Evolutionary conservation across 2,888 invertebrate genomes (phyloP).

Genomic region (Synanthedon myopaeformis): DNA sequence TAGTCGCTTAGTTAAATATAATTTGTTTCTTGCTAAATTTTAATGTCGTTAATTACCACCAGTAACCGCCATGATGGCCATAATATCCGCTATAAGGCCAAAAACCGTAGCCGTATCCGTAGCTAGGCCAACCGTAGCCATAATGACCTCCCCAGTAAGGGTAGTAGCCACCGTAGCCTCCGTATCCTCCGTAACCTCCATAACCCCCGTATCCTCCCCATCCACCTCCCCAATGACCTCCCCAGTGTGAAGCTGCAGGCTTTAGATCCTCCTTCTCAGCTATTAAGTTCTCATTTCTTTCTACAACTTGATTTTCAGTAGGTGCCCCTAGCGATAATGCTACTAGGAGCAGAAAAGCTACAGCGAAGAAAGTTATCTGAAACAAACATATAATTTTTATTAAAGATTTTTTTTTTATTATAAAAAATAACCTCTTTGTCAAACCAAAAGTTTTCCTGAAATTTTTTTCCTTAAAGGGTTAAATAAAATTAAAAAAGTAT

Average conservation of each 20-base stretch:
- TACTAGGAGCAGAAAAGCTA: slow-evolving; percentile 28
- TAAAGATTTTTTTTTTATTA: no score
- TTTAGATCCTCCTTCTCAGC: slow-evolving; percentile 50
- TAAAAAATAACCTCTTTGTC: no score
- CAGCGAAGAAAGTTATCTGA: slow-evolving; percentile 32
- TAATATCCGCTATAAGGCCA: slow-evolving; percentile 13
- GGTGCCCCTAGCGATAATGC: slow-evolving; percentile 37
- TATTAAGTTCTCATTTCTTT: slow-evolving; percentile 20
- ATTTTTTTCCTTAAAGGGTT: no score
- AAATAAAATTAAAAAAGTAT: no score
- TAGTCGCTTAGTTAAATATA: not conserved
- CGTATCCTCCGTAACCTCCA: slow-evolving; percentile 19
- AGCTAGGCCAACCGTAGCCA: slow-evolving; percentile 12
- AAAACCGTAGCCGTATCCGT: slow-evolving; percentile 14
- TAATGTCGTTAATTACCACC: slow-evolving; percentile 5
- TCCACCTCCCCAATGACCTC: slow-evolving; percentile 24
- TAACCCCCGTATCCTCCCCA: slow-evolving; percentile 20
- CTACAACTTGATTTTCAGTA: slow-evolving; percentile 22
- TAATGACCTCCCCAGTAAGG: not conserved
- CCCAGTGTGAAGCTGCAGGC: slow-evolving; percentile 52
- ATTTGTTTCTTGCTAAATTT: not conserved
- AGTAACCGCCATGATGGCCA: slow-evolving; percentile 14
- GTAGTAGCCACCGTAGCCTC: slow-evolving; percentile 7
- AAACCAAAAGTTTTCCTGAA: no score
- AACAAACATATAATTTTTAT: slow-evolving; percentile 7